Conservation (phyloP, 1,140 invertebrate species). For the Tetraneura akinire region DNA sequence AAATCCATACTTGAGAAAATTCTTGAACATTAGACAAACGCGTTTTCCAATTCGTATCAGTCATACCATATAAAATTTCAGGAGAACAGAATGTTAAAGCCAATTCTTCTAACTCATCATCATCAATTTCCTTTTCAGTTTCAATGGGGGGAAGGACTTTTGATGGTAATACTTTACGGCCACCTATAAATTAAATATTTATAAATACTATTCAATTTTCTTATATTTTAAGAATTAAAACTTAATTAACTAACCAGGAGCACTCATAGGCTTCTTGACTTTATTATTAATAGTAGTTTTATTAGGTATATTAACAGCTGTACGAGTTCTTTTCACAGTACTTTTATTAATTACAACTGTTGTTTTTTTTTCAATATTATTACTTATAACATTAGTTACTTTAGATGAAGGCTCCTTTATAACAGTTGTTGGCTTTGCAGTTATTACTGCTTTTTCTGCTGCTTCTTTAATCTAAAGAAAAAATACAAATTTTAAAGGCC, state of each 20-base stretch:
- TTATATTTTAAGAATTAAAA: neutral
- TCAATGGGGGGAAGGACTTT: constrained; percentile 54
- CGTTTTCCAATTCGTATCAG: constrained; percentile 84
- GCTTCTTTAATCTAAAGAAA: constrained; percentile 81
- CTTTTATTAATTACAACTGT: constrained; percentile 21
- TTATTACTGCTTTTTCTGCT: constrained; percentile 86
- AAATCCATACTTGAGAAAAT: constrained; percentile 62
- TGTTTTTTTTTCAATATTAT: constrained; percentile 58
- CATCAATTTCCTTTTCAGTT: constrained; percentile 63
- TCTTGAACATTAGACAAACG: constrained; percentile 77
- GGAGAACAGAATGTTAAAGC: constrained; percentile 66
- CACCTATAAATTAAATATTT: neutral
- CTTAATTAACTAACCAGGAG: constrained; percentile 22
- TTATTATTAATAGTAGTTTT: constrained; percentile 16
- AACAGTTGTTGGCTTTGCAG: constrained; percentile 63
- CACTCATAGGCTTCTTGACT: constrained; percentile 26
- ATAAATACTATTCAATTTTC: neutral
- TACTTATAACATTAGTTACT: constrained; percentile 62
- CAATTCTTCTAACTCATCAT: constrained; percentile 75
- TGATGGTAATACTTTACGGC: constrained; percentile 56
- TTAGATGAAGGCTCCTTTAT: constrained; percentile 62
- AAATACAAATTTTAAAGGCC: neutral
- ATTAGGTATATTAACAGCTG: constrained; percentile 18
- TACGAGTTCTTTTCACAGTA: constrained; percentile 20
- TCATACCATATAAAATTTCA: constrained; percentile 69